Evolutionary conservation across 2,888 invertebrate genomes (phyloP).

Genomic region (Eurois occulta): DNA sequence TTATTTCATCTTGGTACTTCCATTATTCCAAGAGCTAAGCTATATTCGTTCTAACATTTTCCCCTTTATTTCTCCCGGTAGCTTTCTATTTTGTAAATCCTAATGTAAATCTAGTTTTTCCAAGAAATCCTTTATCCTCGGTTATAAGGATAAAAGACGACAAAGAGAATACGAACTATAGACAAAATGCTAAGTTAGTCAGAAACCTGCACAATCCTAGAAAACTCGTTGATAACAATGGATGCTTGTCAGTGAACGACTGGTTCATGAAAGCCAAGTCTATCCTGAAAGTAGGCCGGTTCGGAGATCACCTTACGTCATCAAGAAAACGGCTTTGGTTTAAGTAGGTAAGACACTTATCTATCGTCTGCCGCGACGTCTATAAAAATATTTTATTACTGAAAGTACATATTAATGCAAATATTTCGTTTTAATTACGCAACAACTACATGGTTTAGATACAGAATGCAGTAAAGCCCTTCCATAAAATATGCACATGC

Average conservation of each 20-base stretch:
- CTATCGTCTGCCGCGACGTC: not conserved
- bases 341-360: not conserved
- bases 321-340: conserved; percentile 8
- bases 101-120: not conserved
- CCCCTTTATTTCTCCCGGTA: not conserved
- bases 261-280: conserved; percentile 9
- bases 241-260: conserved; percentile 9
- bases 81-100: not conserved
- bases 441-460: not conserved
- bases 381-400: not conserved
- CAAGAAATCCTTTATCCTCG: not conserved
- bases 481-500: not conserved
- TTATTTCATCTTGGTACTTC: not conserved
- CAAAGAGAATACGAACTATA: not conserved
- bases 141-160: not conserved
- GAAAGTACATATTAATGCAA: not conserved
- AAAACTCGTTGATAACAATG: conserved; percentile 34
- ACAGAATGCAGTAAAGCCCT: not conserved
- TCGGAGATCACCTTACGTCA: conserved; percentile 16
- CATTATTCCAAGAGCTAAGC: not conserved
- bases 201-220: not conserved
- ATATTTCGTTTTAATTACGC: not conserved
- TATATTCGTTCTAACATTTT: not conserved
- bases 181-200: not conserved
- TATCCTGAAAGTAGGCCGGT: conserved; percentile 30